Evolutionary conservation across 2,797 vertebrate genomes (phyloP), one percentile per base, ranked within the genome.

Genomic region (Synaphobranchus kaupii): DNA sequence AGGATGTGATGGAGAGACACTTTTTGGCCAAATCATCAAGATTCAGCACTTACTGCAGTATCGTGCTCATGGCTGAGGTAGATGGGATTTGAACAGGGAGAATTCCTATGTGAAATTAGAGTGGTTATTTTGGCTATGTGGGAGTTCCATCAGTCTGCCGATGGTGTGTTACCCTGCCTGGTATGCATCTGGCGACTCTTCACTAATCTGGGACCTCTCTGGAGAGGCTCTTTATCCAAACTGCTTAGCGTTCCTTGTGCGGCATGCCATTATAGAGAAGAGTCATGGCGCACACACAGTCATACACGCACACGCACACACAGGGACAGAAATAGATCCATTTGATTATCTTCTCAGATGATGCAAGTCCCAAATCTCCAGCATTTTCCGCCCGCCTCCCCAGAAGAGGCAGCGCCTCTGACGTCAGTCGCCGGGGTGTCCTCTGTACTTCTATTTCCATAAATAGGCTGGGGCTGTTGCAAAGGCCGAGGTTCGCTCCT

Each of bases 401-500:
- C 52, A 58, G 82, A 83, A 54, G 52, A 58, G 83, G 90, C 91
- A 89, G 92, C 93, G 93, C 90, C 92, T 92, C 93, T 95, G 93
- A 96, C 95, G 95, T 96, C 94, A 95, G 94, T 93, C 94, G 93
- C 92, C 92, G 95, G 95, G 95, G 95, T 96, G 95, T 94, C 96
- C 95, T 96, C 94, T 94, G 94, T 96, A 94, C 93, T 94, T 95
- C 93, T 92, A 91, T 91, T 89, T 92, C 94, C 92, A 95, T 94
- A 96, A 96, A 96, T 96, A 96, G 95, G 94, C 94, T 91, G 93
- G 85, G 92, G 92, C 92, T 88, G 93, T 94, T 95, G 78, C 31
- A 31, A 96, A 96, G 96, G 94, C 93, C 82, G 88, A 89, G 94
- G 87, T 87, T 94, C 94, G 93, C 92, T 95, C 94, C 91, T 91